Conservation (phyloP, 2,888 invertebrate species). For the Erebia palarica region DNA sequence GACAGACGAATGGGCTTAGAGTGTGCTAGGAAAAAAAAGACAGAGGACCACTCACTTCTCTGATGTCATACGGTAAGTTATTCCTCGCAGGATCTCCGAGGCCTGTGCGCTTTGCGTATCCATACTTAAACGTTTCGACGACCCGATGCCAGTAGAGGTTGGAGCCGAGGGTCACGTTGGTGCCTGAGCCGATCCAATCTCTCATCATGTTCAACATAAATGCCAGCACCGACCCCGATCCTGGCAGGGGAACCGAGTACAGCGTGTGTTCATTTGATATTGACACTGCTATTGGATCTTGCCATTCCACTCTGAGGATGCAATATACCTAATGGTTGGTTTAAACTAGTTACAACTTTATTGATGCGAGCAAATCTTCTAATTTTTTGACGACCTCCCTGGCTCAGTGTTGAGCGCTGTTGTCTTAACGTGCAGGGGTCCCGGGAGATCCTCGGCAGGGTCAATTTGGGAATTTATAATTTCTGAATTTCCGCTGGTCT, state of each 20-base stretch:
- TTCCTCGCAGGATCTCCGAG: conserved; percentile 87
- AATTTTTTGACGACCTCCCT: too few relatives aligned
- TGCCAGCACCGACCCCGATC: conserved; percentile 91
- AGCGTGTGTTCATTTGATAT: conserved; percentile 85
- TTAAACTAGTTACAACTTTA: neutral
- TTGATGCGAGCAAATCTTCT: too few relatives aligned
- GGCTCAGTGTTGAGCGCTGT: too few relatives aligned
- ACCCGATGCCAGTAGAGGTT: conserved; percentile 88
- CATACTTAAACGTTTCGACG: conserved; percentile 95
- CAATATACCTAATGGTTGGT: neutral
- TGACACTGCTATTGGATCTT: conserved; percentile 82
- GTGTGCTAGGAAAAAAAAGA: neutral
- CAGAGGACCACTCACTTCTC: conserved; percentile 49
- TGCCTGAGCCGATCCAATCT: conserved; percentile 74
- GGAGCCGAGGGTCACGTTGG: conserved; percentile 58
- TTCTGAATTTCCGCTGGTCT: too few relatives aligned
- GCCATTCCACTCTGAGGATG: conserved; percentile 83
- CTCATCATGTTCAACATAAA: conserved; percentile 92
- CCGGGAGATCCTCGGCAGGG: too few relatives aligned
- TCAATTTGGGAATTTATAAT: too few relatives aligned
- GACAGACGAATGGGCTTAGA: too few relatives aligned
- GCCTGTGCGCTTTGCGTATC: conserved; percentile 91
- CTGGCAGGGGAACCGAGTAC: conserved; percentile 91
- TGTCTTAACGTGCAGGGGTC: too few relatives aligned
- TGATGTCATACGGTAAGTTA: conserved; percentile 56